Percentiles rank a stretch among this genome's conserved stretches.
These are phyloP conservation scores for Thysanoteuthis rhombus DNA, from an alignment of 2,888 invertebrate species.

Conservation along the genomic window DNA sequence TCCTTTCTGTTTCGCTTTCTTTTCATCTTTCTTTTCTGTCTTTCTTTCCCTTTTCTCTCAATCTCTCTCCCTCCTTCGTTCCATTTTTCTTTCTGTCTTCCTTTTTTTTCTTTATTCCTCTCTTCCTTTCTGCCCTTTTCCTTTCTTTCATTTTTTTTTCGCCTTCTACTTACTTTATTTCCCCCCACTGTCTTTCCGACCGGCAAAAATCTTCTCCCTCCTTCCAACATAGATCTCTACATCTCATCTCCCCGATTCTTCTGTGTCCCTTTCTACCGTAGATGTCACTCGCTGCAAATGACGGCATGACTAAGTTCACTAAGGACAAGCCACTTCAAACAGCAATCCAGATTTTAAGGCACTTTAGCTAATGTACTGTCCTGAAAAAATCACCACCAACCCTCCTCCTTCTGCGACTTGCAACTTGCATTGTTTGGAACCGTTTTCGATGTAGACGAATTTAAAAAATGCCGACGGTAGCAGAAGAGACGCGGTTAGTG, in stretches of 20 bases:
- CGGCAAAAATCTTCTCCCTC: not conserved
- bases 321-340: not conserved
- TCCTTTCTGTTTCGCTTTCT: no score
- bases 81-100: no score
- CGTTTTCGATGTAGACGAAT: not conserved
- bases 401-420: not conserved
- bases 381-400: not conserved
- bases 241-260: not conserved
- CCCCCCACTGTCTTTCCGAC: not conserved
- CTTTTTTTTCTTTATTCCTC: not conserved
- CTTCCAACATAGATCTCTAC: not conserved
- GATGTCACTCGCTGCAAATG: constrained; percentile 12
- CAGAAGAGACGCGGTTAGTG: not conserved
- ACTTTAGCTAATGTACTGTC: constrained; percentile 12
- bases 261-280: not conserved
- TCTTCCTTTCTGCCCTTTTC: no score
- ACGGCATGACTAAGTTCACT: not conserved
- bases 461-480: not conserved
- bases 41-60: no score
- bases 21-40: no score
- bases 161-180: not conserved
- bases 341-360: not conserved
- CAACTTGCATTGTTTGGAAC: not conserved
- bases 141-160: not conserved
- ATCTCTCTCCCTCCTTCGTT: no score